Conservation (phyloP, 2,113 vertebrate species). For the Mystacornis crossleyi region DNA sequence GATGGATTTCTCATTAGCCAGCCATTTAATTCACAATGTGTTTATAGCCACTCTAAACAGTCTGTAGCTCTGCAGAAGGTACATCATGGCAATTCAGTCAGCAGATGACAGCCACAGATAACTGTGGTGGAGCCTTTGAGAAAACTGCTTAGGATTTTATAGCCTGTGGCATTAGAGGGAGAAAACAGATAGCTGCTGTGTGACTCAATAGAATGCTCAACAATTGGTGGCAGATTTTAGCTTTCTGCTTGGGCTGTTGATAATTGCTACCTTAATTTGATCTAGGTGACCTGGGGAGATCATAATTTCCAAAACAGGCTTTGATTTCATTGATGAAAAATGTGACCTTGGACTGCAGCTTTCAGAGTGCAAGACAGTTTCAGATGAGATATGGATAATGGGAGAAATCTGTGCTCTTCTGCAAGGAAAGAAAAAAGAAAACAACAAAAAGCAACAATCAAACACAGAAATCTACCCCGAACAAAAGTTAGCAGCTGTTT, state of each 20-base stretch:
- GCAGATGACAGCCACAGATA: constrained; percentile 59
- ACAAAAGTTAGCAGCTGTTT: constrained; percentile 45
- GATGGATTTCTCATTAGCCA: constrained; percentile 42
- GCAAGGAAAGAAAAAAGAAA: background rate
- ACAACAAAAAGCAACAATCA: background rate
- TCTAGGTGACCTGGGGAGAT: constrained; percentile 63
- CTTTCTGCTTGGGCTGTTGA: constrained; percentile 50
- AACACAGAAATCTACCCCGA: background rate
- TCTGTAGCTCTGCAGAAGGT: constrained; percentile 35
- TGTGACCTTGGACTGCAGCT: constrained; percentile 39
- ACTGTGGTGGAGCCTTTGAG: constrained; percentile 39
- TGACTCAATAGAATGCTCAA: constrained; percentile 38
- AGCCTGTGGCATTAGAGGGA: constrained; percentile 42
- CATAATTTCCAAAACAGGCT: constrained; percentile 35
- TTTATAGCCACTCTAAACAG: background rate
- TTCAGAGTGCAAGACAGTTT: background rate
- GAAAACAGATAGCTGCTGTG: constrained; percentile 35
- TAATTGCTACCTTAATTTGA: constrained; percentile 61
- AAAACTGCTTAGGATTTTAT: constrained; percentile 45
- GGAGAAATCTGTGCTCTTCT: constrained; percentile 1
- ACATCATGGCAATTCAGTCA: constrained; percentile 33
- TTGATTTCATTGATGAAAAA: constrained; percentile 65
- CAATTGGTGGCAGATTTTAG: constrained; percentile 51
- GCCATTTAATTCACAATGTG: constrained; percentile 21
- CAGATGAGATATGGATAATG: constrained; percentile 1